phyloP scores from a whole-genome alignment of 35 echinoderm and acorn worm genomes.

The Lytechinus pictus region DNA sequence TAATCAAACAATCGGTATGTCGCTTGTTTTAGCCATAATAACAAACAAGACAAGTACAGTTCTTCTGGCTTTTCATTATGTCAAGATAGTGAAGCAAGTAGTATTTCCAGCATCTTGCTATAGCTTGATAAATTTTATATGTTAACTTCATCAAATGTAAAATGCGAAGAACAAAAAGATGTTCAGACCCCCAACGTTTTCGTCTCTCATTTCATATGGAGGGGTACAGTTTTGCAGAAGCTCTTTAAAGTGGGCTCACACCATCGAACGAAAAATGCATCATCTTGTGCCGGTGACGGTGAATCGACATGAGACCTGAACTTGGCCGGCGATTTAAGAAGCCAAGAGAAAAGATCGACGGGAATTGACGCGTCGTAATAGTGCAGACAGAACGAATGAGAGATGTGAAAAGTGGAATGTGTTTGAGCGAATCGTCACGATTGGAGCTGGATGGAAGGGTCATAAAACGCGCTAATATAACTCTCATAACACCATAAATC shows the following conservation, averaged over 20 bases:
- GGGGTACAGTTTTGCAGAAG: not conserved
- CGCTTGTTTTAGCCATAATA: too few species aligned
- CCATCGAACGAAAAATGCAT: not conserved
- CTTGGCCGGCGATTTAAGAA: not conserved
- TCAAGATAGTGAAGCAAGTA: too few species aligned
- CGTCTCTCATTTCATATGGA: too few species aligned
- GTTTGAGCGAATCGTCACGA: constrained; percentile 43
- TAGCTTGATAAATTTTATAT: too few species aligned
- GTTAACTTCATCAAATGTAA: too few species aligned
- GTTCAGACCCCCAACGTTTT: too few species aligned
- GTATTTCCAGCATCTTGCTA: too few species aligned
- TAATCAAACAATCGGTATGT: too few species aligned
- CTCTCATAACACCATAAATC: constrained; percentile 51
- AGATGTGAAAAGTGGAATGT: not conserved
- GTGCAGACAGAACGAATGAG: not conserved
- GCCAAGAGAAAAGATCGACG: not conserved
- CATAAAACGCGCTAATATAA: constrained; percentile 55
- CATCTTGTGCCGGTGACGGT: not conserved
- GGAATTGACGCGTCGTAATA: not conserved
- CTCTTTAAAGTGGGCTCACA: not conserved
- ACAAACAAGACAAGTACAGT: too few species aligned
- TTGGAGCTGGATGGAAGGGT: constrained; percentile 22
- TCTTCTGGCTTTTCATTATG: too few species aligned
- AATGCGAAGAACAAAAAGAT: too few species aligned
- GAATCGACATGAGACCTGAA: not conserved